These are phyloP conservation scores for Plodia interpunctella DNA, from an alignment of 1,140 invertebrate genomes.

Conservation along the genomic window DNA sequence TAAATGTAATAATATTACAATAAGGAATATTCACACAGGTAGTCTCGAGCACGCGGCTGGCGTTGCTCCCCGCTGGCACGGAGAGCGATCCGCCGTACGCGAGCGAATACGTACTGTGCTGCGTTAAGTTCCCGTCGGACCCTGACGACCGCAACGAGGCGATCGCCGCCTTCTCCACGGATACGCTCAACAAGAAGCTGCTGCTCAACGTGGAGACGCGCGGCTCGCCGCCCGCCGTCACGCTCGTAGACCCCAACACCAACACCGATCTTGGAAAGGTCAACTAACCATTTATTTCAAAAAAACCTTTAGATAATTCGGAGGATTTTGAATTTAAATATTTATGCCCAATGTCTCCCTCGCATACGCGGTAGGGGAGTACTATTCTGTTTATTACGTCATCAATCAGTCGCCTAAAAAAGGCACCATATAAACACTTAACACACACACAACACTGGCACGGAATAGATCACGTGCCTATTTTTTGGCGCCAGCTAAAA, in stretches of 20 bases:
- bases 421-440: no score
- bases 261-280: slow-evolving; percentile 91
- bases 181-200: slow-evolving; percentile 82
- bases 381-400: no score
- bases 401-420: no score
- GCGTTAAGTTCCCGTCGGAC: slow-evolving; percentile 89
- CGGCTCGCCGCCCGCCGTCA: slow-evolving; percentile 82
- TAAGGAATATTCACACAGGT: slow-evolving; percentile 34
- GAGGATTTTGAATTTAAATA: no score
- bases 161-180: slow-evolving; percentile 81
- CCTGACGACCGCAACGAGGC: slow-evolving; percentile 89
- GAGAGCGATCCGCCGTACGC: slow-evolving; percentile 87
- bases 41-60: slow-evolving; percentile 79
- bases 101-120: slow-evolving; percentile 90
- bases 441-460: no score
- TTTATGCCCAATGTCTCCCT: no score
- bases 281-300: not conserved
- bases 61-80: slow-evolving; percentile 88
- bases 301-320: no score
- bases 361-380: no score
- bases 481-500: no score
- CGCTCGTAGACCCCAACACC: slow-evolving; percentile 83
- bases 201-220: slow-evolving; percentile 85
- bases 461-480: no score
- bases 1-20: no score